phyloP scores from a whole-genome alignment of 1,140 invertebrate genomes.

The Magallana gigas region DNA sequence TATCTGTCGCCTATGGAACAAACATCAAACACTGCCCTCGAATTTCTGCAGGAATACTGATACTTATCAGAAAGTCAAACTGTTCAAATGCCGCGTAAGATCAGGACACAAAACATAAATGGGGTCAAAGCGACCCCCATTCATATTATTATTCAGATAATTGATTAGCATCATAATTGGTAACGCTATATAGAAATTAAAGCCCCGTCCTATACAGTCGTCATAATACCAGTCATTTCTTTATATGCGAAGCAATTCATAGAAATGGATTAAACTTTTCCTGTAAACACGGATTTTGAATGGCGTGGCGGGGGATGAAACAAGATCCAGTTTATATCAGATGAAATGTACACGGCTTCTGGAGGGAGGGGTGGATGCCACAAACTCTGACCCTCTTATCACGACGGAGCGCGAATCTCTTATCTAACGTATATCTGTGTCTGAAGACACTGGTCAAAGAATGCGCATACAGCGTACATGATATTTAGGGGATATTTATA shows the following conservation, averaged over 20 bases:
- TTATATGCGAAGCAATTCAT: conserved; percentile 25
- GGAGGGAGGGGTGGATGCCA: background rate
- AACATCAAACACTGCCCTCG: conserved; percentile 22
- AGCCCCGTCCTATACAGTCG: background rate
- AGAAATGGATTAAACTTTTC: conserved; percentile 35
- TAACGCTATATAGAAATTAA: conserved; percentile 30
- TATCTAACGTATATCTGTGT: conserved; percentile 2
- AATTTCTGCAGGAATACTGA: background rate
- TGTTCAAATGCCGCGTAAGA: background rate
- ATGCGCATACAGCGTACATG: background rate
- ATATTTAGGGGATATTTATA: conserved; percentile 10
- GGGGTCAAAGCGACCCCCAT: background rate
- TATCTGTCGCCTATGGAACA: conserved; percentile 26
- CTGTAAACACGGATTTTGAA: conserved; percentile 26
- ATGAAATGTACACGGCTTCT: background rate
- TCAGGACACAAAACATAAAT: background rate
- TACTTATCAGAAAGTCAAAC: conserved; percentile 30
- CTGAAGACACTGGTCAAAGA: background rate
- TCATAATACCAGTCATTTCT: conserved; percentile 20
- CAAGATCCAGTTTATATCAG: background rate
- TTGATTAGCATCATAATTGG: conserved; percentile 26
- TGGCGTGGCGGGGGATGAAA: background rate
- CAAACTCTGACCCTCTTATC: conserved; percentile 3
- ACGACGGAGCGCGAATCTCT: background rate
- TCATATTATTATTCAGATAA: background rate